phyloP scores from a whole-genome alignment of 1,140 invertebrate species.

The Neodiprion virginianus region DNA sequence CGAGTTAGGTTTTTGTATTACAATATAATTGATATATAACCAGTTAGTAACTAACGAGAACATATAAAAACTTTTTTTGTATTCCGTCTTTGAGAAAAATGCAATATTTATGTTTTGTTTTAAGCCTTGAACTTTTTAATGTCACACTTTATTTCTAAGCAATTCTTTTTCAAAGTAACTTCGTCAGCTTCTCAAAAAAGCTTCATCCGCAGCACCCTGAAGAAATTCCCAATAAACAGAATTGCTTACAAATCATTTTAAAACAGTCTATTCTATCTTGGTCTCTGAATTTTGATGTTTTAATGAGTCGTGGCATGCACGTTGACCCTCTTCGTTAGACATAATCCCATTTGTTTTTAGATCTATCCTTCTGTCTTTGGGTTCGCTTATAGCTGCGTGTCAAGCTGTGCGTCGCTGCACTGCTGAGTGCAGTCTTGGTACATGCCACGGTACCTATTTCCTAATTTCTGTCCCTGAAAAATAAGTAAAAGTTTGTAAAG shows the following conservation, averaged over 20 bases:
- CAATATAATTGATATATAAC: too few relatives aligned
- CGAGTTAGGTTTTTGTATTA: too few relatives aligned
- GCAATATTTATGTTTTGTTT: not conserved
- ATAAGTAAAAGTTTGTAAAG: not conserved
- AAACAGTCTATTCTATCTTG: not conserved
- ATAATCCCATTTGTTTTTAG: constrained; percentile 51
- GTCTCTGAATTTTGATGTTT: not conserved
- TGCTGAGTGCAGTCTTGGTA: constrained; percentile 52
- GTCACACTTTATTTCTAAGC: not conserved
- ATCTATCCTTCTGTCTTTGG: constrained; percentile 46
- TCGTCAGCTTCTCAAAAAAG: not conserved
- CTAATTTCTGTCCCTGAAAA: constrained; percentile 58
- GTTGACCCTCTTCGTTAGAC: constrained; percentile 41
- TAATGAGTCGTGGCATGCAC: not conserved
- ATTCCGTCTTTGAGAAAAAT: too few relatives aligned
- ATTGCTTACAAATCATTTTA: not conserved
- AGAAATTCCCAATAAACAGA: not conserved
- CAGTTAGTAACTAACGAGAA: too few relatives aligned
- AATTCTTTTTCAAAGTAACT: not conserved
- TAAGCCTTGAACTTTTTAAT: not conserved
- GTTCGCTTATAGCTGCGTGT: constrained; percentile 57
- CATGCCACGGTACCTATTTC: constrained; percentile 60
- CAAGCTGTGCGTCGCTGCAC: constrained; percentile 55
- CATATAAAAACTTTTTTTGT: too few relatives aligned
- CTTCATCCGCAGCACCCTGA: not conserved